These are phyloP conservation scores for Entomyzon cyanotis DNA, from an alignment of 2,113 vertebrate species.

Conservation along the genomic window DNA sequence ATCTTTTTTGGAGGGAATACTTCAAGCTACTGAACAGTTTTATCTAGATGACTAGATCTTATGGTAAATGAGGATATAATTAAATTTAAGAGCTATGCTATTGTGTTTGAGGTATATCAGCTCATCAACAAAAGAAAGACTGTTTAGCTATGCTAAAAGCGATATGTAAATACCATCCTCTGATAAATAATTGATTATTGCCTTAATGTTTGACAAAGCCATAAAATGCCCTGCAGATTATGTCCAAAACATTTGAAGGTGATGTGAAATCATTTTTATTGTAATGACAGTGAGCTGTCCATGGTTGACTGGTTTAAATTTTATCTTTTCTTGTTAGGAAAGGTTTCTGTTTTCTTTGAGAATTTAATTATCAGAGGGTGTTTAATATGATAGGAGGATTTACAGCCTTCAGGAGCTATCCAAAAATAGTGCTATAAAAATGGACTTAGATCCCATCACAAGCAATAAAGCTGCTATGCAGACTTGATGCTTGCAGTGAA, in stretches of 20 bases:
- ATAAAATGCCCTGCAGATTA: conserved; percentile 64
- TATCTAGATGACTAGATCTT: conserved; percentile 68
- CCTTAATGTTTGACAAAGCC: conserved; percentile 72
- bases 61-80: conserved; percentile 72
- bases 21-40: conserved; percentile 56
- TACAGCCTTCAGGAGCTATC: conserved; percentile 61
- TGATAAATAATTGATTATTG: conserved; percentile 74
- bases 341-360: conserved; percentile 68
- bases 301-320: conserved; percentile 66
- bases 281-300: conserved; percentile 67
- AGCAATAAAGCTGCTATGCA: conserved; percentile 51
- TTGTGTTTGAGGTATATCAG: conserved; percentile 55
- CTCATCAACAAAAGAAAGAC: conserved; percentile 55
- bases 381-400: conserved; percentile 71
- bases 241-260: conserved; percentile 63
- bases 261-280: conserved; percentile 68
- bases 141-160: conserved; percentile 60
- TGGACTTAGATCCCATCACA: conserved; percentile 51
- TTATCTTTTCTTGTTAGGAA: conserved; percentile 64
- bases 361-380: conserved; percentile 71
- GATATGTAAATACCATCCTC: conserved; percentile 67
- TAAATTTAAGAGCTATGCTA: conserved; percentile 60
- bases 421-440: conserved; percentile 69
- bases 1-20: conserved; percentile 71
- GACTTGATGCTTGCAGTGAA: conserved; percentile 51